Base-by-base conservation (phyloP, 1,140 invertebrate genomes). In the Drosophila ohnishii region DNA sequence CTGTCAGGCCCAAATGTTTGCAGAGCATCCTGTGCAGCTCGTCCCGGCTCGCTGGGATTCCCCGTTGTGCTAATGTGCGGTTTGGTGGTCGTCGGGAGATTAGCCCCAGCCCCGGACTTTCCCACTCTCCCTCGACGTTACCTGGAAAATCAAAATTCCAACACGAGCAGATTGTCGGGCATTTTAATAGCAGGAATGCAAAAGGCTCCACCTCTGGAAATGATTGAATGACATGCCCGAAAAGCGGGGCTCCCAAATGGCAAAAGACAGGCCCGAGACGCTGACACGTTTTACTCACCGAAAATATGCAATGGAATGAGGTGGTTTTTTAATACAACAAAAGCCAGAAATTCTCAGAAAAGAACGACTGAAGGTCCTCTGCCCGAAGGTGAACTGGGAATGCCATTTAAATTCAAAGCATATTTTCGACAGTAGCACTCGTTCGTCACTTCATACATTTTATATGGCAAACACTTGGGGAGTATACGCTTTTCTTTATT, bases 61-160 rank as follows among this genome's bases (percentile, higher is more conserved):
- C 69, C 73, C 45, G 61, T 70, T 81, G 75, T 78, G 81, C 83
- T 86, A 86, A 86, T 86, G 83, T 86, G 83, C 83, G 83, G 83
- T 86, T 81, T 78, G 83, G 72, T 45, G 73, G 84, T 77, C 69
- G 76, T 63, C 64, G 62, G 44, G 75, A 83, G 83, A 87, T 87
- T 88, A 87, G 83, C 83, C 65, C 55, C 61, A 48, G 45, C 59
- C 32, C 44, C 39, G 39, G 34, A 45, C 42, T 39, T 22, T 30
- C 22, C 30, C 44, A 16, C 34, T 39, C 25, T 32, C 30, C 37
- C 22, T 39, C 40, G 75, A 61, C 71, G 70, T 63, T 79, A 61
- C 66, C 69, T 85, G 77, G 71, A 84, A 86, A 88, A 87, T 88
- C 84, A 88, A 88, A 87, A 87, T 87, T 87, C 79, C 84, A 73